A percentile compares a stretch with the other conserved stretches of the same genome.
Evolutionary conservation across 2,797 vertebrate species (phyloP).

Genomic region (Chaetophractus vellerosus): DNA sequence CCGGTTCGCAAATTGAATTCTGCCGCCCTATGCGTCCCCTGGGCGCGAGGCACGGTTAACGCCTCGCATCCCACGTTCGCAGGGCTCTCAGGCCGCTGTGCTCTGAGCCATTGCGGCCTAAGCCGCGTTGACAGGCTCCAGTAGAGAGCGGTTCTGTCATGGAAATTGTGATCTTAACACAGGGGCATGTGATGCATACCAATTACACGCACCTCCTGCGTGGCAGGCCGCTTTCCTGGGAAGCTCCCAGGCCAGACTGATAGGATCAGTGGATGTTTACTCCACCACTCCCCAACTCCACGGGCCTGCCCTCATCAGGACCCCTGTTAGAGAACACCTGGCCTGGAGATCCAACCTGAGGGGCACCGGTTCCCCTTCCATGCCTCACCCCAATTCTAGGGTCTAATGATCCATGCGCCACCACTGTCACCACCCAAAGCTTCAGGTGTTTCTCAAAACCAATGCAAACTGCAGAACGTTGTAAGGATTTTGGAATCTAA

Average conservation of each 20-base stretch:
- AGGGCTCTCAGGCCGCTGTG: neutral
- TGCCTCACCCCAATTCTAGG: neutral
- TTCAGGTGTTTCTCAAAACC: slow-evolving; percentile 18
- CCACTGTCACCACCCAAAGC: neutral
- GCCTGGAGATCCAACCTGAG: neutral
- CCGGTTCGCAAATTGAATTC: slow-evolving; percentile 40
- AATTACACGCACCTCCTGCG: slow-evolving; percentile 71
- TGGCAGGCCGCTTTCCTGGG: slow-evolving; percentile 42
- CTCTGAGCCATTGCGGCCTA: slow-evolving; percentile 71
- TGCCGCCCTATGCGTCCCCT: neutral
- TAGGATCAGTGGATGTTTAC: slow-evolving; percentile 44
- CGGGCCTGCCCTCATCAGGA: slow-evolving; percentile 29
- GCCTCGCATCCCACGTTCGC: slow-evolving; percentile 34
- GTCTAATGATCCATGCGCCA: neutral
- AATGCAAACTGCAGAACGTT: neutral
- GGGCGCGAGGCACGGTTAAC: neutral
- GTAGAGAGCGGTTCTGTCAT: slow-evolving; percentile 68
- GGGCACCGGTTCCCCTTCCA: neutral
- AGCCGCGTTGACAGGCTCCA: slow-evolving; percentile 78
- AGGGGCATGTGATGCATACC: slow-evolving; percentile 63
- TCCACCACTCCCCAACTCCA: slow-evolving; percentile 18
- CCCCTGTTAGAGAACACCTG: neutral
- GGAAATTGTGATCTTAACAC: slow-evolving; percentile 81
- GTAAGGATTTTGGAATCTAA: neutral
- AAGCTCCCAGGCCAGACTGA: slow-evolving; percentile 68